These are phyloP conservation scores for Labrus mixtus DNA, from an alignment of 2,113 vertebrate genomes.

Conservation along the genomic window DNA sequence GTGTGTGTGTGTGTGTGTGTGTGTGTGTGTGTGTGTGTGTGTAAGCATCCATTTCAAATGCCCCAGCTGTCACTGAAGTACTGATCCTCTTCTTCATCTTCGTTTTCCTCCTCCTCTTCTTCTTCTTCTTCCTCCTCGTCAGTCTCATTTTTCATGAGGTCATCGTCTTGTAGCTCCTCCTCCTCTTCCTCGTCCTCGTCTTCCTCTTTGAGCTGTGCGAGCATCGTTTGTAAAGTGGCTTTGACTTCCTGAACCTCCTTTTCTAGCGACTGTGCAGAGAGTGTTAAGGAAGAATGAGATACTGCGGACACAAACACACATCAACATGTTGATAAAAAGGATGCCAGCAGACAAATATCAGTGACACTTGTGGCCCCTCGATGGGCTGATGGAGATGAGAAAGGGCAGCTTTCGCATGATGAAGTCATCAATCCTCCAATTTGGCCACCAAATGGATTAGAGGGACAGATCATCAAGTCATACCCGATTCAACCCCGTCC, in stretches of 20 bases:
- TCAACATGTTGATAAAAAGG: constrained; percentile 42
- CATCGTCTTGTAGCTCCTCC: constrained; percentile 65
- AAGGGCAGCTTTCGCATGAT: constrained; percentile 63
- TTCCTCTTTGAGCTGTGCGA: constrained; percentile 80
- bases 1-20: no score
- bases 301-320: constrained; percentile 4
- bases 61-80: constrained; percentile 89
- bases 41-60: constrained; percentile 73
- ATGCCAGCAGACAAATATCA: constrained; percentile 27
- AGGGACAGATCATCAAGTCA: constrained; percentile 69
- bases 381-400: constrained; percentile 50
- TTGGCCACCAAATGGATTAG: constrained; percentile 64
- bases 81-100: constrained; percentile 83
- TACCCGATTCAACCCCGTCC: constrained; percentile 63
- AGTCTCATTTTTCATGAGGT: constrained; percentile 64
- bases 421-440: constrained; percentile 69
- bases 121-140: constrained; percentile 74
- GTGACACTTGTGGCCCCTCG: constrained; percentile 24
- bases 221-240: constrained; percentile 79
- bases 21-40: no score
- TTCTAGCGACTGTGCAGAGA: constrained; percentile 85
- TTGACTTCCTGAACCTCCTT: constrained; percentile 91
- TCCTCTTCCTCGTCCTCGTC: constrained; percentile 78
- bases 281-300: constrained; percentile 84
- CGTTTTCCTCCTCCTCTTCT: constrained; percentile 68